Conservation (phyloP, 2,797 vertebrate genomes). For the Sebastes trivittatus region DNA sequence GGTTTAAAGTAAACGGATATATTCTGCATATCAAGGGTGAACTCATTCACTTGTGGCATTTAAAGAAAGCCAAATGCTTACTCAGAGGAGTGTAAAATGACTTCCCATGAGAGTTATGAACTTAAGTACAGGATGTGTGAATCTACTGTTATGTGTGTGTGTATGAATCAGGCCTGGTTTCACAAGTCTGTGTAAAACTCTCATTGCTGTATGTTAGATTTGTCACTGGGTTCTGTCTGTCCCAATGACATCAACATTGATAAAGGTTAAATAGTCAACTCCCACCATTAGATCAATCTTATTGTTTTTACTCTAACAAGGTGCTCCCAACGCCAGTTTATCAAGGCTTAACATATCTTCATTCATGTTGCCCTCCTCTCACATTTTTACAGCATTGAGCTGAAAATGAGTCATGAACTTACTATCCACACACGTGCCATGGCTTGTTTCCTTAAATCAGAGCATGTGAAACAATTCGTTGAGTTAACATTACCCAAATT, state of each 20-base stretch:
- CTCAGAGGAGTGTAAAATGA: slow-evolving; percentile 1
- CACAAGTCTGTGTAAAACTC: neutral
- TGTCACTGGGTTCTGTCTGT: neutral
- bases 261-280: neutral
- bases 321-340: neutral
- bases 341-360: neutral
- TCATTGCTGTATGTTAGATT: neutral
- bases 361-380: neutral
- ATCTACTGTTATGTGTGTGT: neutral
- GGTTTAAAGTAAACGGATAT: neutral
- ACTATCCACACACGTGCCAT: slow-evolving; percentile 15
- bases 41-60: slow-evolving; percentile 15
- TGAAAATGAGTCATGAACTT: slow-evolving; percentile 38
- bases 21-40: slow-evolving; percentile 2
- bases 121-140: slow-evolving; percentile 20
- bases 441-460: slow-evolving; percentile 31
- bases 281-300: neutral
- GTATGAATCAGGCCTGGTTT: neutral
- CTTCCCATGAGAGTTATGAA: slow-evolving; percentile 7
- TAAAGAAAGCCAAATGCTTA: slow-evolving; percentile 14
- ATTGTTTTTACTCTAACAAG: neutral
- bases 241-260: neutral
- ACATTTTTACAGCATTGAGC: slow-evolving; percentile 5
- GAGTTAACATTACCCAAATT: neutral
- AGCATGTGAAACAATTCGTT: slow-evolving; percentile 29